Evolutionary conservation across 2,113 vertebrate species (phyloP).

Genomic region (Phalacrocorax pelagicus): DNA sequence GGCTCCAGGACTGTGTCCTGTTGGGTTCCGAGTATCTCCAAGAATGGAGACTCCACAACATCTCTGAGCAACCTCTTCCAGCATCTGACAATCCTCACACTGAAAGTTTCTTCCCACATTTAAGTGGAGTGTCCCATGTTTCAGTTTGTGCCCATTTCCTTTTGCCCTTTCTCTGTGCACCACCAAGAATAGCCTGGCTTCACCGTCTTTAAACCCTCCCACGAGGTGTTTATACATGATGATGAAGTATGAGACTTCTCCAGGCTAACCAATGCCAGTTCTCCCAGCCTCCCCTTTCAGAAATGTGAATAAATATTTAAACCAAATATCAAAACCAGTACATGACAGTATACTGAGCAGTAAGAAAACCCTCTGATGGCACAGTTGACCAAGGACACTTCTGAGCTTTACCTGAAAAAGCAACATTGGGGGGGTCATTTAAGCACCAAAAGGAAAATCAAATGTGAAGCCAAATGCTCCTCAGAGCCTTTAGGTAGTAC

Average conservation of each 20-base stretch:
- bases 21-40: background rate
- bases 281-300: background rate
- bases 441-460: background rate
- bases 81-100: background rate
- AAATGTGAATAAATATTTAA: background rate
- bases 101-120: background rate
- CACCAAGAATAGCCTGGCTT: background rate
- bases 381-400: background rate
- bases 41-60: background rate
- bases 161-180: background rate
- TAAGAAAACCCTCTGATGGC: background rate
- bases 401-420: background rate
- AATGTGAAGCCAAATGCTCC: background rate
- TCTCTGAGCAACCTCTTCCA: background rate
- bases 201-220: background rate
- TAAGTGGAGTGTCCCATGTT: background rate
- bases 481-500: background rate
- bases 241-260: background rate
- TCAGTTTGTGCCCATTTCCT: background rate
- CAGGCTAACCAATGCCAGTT: background rate
- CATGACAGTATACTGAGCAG: background rate
- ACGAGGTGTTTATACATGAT: background rate
- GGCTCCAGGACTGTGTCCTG: accelerated
- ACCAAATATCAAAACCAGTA: background rate
- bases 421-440: accelerated